Conservation (phyloP, 2,797 vertebrate genomes). For the Oophaga sylvatica region DNA sequence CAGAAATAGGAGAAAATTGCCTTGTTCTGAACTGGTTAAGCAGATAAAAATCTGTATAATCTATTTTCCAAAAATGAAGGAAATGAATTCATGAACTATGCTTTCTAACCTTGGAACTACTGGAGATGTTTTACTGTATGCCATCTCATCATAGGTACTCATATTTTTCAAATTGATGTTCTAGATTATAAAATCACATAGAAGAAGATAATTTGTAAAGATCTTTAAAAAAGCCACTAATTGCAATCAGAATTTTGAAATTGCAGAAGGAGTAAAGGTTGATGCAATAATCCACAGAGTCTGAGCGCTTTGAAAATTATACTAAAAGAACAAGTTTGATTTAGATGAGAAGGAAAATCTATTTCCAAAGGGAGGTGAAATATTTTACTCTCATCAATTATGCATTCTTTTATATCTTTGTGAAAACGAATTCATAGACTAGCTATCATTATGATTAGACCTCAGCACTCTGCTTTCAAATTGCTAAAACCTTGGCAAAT, state of each 20-base stretch:
- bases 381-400: conserved; percentile 69
- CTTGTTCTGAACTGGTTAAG: neutral
- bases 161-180: conserved; percentile 55
- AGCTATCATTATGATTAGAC: conserved; percentile 63
- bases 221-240: conserved; percentile 64
- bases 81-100: neutral
- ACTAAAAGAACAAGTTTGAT: conserved; percentile 64
- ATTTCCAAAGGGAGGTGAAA: conserved; percentile 66
- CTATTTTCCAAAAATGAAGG: neutral
- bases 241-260: conserved; percentile 64
- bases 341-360: conserved; percentile 68
- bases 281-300: conserved; percentile 67
- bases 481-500: conserved; percentile 51
- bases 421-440: conserved; percentile 63
- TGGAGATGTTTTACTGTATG: conserved; percentile 39
- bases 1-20: too few species aligned
- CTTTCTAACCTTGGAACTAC: neutral
- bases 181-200: conserved; percentile 65
- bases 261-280: conserved; percentile 59
- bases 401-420: conserved; percentile 63
- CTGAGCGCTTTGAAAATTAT: conserved; percentile 64
- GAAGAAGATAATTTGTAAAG: conserved; percentile 61
- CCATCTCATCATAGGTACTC: conserved; percentile 56
- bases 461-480: conserved; percentile 45
- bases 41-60: neutral